phyloP scores from a whole-genome alignment of 2,113 vertebrate species.

The Phrynosoma platyrhinos region DNA sequence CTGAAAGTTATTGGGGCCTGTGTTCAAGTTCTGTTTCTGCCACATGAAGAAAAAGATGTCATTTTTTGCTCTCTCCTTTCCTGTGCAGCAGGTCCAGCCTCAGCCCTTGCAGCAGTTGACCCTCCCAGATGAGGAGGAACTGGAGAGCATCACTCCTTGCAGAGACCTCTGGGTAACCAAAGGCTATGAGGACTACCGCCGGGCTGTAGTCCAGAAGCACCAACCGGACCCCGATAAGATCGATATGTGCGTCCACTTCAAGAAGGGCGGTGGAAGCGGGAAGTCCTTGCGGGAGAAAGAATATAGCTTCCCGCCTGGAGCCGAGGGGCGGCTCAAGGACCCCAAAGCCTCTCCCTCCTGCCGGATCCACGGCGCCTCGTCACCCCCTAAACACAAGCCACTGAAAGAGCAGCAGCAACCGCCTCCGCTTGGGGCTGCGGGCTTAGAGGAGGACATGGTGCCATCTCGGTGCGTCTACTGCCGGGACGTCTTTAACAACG shows the following conservation, averaged over 20 bases:
- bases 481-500: constrained; percentile 88
- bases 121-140: constrained; percentile 84
- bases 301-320: constrained; percentile 69
- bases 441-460: constrained; percentile 41
- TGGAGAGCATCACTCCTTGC: constrained; percentile 82
- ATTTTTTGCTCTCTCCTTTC: constrained; percentile 8
- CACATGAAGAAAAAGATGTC: too few species aligned
- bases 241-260: constrained; percentile 82
- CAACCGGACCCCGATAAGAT: constrained; percentile 73
- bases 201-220: constrained; percentile 77
- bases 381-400: constrained; percentile 44
- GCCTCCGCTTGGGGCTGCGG: neutral
- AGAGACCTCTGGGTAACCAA: constrained; percentile 87
- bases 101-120: constrained; percentile 82
- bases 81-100: constrained; percentile 68
- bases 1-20: neutral
- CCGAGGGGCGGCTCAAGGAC: constrained; percentile 69
- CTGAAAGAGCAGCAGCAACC: constrained; percentile 33
- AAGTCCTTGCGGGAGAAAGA: constrained; percentile 54
- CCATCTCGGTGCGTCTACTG: constrained; percentile 91
- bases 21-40: neutral
- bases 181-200: constrained; percentile 91
- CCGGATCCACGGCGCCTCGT: constrained; percentile 32
- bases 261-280: constrained; percentile 60
- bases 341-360: constrained; percentile 62